Evolutionary conservation across 2,113 vertebrate genomes (phyloP).

Genomic region (Anguilla rostrata): DNA sequence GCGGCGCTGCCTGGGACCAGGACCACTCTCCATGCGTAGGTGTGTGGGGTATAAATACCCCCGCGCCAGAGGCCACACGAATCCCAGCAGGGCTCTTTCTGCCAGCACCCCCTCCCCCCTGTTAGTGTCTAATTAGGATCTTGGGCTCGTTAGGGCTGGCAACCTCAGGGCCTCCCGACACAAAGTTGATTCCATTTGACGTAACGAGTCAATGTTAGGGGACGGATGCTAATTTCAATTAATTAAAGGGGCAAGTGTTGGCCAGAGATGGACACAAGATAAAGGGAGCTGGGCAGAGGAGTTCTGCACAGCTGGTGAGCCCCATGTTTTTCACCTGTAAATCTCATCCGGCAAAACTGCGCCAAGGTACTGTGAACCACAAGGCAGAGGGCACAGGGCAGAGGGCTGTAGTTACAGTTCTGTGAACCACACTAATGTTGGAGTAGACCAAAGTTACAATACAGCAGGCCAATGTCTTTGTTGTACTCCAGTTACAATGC

Average conservation of each 20-base stretch:
- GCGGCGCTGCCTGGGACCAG: conserved; percentile 32
- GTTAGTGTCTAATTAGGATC: conserved; percentile 72
- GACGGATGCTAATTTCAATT: conserved; percentile 79
- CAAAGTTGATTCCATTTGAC: conserved; percentile 76
- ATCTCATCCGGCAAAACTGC: too few species aligned
- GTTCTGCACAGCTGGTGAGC: neutral
- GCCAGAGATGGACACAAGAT: conserved; percentile 62
- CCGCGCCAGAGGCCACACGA: conserved; percentile 45
- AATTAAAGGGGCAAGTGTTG: conserved; percentile 71
- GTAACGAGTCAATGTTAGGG: conserved; percentile 78
- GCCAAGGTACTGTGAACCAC: too few species aligned
- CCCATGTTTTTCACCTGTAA: neutral
- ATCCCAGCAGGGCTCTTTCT: conserved; percentile 65
- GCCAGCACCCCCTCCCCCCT: conserved; percentile 39
- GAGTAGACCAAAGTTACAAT: neutral
- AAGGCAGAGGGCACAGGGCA: too few species aligned
- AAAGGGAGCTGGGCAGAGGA: neutral
- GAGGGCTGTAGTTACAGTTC: neutral
- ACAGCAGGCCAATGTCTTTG: neutral
- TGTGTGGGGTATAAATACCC: conserved; percentile 71
- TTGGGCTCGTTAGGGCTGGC: conserved; percentile 69
- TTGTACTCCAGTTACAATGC: neutral
- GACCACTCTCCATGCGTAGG: conserved; percentile 54
- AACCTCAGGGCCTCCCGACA: conserved; percentile 59
- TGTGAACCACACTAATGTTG: neutral